Conservation (phyloP, 2,797 vertebrate species). For the Menidia menidia region DNA sequence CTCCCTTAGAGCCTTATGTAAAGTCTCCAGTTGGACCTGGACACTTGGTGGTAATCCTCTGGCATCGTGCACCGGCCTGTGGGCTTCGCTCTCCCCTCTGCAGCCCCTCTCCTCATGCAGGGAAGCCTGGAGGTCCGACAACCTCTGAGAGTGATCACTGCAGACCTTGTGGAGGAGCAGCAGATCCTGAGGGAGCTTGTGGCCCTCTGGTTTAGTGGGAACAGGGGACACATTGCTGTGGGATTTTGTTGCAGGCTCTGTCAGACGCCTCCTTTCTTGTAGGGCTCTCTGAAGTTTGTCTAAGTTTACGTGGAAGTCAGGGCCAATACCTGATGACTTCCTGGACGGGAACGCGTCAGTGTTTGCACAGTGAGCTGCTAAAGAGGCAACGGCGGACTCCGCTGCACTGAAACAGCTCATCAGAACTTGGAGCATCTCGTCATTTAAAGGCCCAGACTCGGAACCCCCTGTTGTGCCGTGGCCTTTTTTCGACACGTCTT, state of each 20-base stretch:
- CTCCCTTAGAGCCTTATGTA: slow-evolving; percentile 82
- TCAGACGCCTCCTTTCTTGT: slow-evolving; percentile 62
- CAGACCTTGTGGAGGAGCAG: slow-evolving; percentile 72
- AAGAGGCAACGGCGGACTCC: slow-evolving; percentile 71
- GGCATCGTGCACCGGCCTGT: slow-evolving; percentile 29
- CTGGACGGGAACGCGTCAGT: slow-evolving; percentile 21
- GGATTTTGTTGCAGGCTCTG: slow-evolving; percentile 13
- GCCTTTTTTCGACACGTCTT: slow-evolving; percentile 24
- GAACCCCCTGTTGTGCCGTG: slow-evolving; percentile 3
- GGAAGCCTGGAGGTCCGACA: slow-evolving; percentile 66
- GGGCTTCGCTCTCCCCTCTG: slow-evolving; percentile 50
- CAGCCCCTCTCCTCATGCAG: slow-evolving; percentile 50
- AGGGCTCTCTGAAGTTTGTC: slow-evolving; percentile 75
- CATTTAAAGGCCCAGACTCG: slow-evolving; percentile 26
- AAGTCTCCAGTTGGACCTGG: slow-evolving; percentile 67
- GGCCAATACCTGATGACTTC: slow-evolving; percentile 27
- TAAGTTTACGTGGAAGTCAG: slow-evolving; percentile 71
- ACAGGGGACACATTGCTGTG: slow-evolving; percentile 6
- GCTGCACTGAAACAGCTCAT: slow-evolving; percentile 75
- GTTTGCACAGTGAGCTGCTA: slow-evolving; percentile 67
- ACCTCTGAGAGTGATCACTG: slow-evolving; percentile 59
- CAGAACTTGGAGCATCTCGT: slow-evolving; percentile 53
- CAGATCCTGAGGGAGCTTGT: slow-evolving; percentile 70
- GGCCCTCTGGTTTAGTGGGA: slow-evolving; percentile 37
- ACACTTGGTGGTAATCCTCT: slow-evolving; percentile 61